Evolutionary conservation across 2,113 vertebrate species (phyloP), one percentile per base, ranked within the genome.

Genomic region (Poecile atricapillus): DNA sequence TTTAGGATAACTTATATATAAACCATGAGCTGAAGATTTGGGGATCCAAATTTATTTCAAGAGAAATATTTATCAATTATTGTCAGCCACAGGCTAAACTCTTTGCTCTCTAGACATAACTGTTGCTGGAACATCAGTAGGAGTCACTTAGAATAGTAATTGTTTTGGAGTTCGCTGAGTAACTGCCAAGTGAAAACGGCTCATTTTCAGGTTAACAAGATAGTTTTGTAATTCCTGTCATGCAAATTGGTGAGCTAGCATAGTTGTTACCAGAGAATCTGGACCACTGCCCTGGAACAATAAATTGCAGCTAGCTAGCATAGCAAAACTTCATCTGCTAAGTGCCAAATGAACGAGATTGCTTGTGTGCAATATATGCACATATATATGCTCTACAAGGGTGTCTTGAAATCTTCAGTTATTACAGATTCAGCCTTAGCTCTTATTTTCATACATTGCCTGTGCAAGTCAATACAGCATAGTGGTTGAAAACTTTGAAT

Each of bases 301-400:
- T 49, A 58, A 87, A 22, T 7, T 76, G 59, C 71, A 88, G 43
- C 43, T 69, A 71, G 55, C 37, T 19, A 65, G 28, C 19, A 10
- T 2, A 68, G 49, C 41, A 78, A 75, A 84, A 58, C 6, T 59
- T 80, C 15, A 71, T 52, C 76, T 49, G 14, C 27, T n/a, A 74
- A 33, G 3, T 56, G 35, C 3, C 3, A 88, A 74, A 59, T 27
- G 20, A 83, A 68, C 28, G 67, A 23, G 39, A 30, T 0, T 23
- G 22, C 31, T 41, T 49, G 33, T 2, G 3, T 37, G 27, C 35
- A 0, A 20, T 4, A 63, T 27, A 41, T 2, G 31, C 0, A 20
- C 2, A 50, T 24, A n/a, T 1, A 30, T 6, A 15, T 16, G 5
- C 16, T n/a, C 17, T 1, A 47, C 0, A 6, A 80, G 63, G 19